Evolutionary conservation across 1,140 invertebrate species (phyloP).

Genomic region (Sminthurinus signatus): DNA sequence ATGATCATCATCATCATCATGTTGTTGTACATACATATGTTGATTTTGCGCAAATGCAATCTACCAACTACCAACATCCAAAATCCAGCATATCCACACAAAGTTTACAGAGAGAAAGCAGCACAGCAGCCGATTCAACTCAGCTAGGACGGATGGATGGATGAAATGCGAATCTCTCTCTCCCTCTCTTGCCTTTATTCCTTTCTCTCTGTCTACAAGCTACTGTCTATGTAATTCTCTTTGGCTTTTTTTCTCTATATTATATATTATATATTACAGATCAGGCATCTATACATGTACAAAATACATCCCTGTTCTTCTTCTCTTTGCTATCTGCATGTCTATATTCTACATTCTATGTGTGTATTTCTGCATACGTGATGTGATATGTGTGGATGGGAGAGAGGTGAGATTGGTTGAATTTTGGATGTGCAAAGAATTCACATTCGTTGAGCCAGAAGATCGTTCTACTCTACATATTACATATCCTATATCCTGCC

Average conservation of each 20-base stretch:
- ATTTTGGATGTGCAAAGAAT: conserved; percentile 1
- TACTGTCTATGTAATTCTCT: no score
- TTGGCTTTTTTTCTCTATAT: no score
- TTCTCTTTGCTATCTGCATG: no score
- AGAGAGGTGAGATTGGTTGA: no score
- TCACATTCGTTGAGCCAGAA: conserved; percentile 7
- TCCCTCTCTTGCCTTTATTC: background rate
- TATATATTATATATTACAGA: no score
- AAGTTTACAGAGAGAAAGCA: background rate
- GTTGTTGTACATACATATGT: no score
- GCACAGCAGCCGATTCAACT: background rate
- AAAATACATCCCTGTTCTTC: no score
- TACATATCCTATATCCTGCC: background rate
- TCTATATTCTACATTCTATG: background rate
- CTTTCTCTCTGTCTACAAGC: no score
- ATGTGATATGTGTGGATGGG: background rate
- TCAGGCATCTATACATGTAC: no score
- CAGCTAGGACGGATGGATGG: no score
- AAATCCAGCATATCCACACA: background rate
- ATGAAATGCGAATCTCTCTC: background rate
- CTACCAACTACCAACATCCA: background rate
- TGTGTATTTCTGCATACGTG: background rate
- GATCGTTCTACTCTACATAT: background rate
- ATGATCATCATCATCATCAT: no score
- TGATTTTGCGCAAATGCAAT: conserved; percentile 17